Evolutionary conservation across 2,888 invertebrate genomes (phyloP).

Genomic region (Liposcelis brunnea): DNA sequence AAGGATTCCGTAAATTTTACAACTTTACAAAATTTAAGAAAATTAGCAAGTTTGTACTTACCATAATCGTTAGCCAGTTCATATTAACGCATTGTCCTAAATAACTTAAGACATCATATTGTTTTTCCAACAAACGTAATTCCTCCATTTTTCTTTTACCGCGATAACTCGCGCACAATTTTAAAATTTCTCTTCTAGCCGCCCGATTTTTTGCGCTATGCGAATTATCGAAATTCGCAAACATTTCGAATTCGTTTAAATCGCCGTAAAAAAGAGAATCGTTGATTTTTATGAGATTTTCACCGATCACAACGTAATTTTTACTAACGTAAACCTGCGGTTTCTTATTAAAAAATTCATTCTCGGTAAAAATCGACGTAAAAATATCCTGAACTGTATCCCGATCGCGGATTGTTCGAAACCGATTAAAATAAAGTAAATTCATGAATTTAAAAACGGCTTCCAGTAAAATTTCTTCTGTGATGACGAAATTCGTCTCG

Average conservation of each 20-base stretch:
- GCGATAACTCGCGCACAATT: not conserved
- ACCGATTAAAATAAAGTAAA: too few relatives aligned
- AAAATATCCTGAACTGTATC: too few relatives aligned
- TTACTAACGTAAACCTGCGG: too few relatives aligned
- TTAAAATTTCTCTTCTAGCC: constrained; percentile 11
- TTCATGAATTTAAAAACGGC: too few relatives aligned
- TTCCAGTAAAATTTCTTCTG: too few relatives aligned
- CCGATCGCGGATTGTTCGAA: too few relatives aligned
- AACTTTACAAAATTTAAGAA: not conserved
- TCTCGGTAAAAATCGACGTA: too few relatives aligned
- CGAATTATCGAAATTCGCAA: constrained; percentile 9
- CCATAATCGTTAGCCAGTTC: constrained; percentile 84
- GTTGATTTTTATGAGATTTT: too few relatives aligned
- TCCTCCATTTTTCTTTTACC: constrained; percentile 8
- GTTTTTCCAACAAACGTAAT: constrained; percentile 12
- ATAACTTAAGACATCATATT: constrained; percentile 30
- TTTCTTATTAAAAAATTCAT: too few relatives aligned
- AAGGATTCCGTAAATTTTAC: constrained; percentile 9
- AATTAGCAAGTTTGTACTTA: constrained; percentile 27
- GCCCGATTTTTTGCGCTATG: constrained; percentile 15
- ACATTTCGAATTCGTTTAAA: not conserved
- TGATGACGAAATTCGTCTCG: too few relatives aligned
- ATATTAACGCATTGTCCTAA: constrained; percentile 73
- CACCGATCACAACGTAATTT: too few relatives aligned
- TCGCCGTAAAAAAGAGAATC: not conserved